A percentile compares a stretch with the other conserved stretches of the same genome.
These are phyloP conservation scores for Andrena trimmerana DNA, from an alignment of 2,888 invertebrate genomes.

Conservation along the genomic window DNA sequence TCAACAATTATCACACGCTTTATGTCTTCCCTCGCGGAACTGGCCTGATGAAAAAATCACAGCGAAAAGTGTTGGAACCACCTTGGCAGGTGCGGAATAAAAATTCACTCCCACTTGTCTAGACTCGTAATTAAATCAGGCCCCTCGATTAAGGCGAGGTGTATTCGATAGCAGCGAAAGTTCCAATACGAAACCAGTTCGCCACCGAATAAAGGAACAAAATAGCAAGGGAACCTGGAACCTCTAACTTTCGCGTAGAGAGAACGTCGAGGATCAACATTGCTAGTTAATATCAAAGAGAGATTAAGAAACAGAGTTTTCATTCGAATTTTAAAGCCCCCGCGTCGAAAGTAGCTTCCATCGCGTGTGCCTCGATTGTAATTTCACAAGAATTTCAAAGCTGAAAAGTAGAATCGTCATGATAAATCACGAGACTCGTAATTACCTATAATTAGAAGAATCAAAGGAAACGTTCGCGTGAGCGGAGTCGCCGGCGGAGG, in stretches of 20 bases:
- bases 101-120: conserved; percentile 2
- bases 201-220: conserved; percentile 4
- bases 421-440: background rate
- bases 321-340: no score
- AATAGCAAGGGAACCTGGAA: background rate
- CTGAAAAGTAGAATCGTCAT: background rate
- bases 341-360: no score
- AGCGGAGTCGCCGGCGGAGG: background rate
- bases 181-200: conserved; percentile 49
- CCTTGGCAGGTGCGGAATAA: background rate
- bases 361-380: background rate
- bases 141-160: background rate
- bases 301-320: no score
- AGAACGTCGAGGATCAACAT: background rate
- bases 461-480: background rate
- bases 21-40: no score
- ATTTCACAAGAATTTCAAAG: background rate
- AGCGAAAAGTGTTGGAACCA: no score
- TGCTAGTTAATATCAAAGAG: no score
- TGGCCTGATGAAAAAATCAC: no score
- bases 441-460: conserved; percentile 2
- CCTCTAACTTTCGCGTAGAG: conserved; percentile 15
- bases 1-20: no score
- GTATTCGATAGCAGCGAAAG: conserved; percentile 42
- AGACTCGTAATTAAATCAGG: conserved; percentile 4